A percentile compares a stretch with the other conserved stretches of the same genome.
These are phyloP conservation scores for Heptranchias perlo DNA, from an alignment of 2,113 vertebrate species.

Conservation along the genomic window DNA sequence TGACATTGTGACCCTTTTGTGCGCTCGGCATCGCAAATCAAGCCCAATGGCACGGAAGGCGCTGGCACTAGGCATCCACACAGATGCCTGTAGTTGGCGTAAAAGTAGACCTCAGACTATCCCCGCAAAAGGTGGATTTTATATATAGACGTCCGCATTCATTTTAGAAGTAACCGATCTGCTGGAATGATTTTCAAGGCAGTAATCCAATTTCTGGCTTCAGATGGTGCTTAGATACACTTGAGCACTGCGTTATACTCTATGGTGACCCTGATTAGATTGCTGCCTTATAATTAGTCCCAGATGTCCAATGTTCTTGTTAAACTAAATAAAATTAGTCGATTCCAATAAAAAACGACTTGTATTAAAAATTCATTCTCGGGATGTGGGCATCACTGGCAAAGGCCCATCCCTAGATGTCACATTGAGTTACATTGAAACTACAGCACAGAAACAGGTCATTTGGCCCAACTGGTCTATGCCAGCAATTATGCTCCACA, in stretches of 20 bases:
- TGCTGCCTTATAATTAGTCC: neutral
- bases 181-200: neutral
- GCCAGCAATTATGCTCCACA: too few species aligned
- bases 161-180: neutral
- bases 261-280: neutral
- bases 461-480: too few species aligned
- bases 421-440: too few species aligned
- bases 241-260: neutral
- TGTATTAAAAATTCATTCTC: neutral
- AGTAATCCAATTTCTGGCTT: neutral
- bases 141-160: neutral
- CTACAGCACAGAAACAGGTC: too few species aligned
- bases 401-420: neutral
- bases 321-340: neutral
- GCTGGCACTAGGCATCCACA: neutral
- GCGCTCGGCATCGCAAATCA: neutral
- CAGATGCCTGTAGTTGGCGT: neutral
- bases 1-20: neutral
- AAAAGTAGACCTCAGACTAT: neutral
- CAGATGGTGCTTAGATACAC: neutral
- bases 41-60: neutral
- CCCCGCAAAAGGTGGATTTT: neutral
- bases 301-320: neutral
- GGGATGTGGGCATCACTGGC: neutral
- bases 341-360: neutral